These are phyloP conservation scores for Cephalopholis sonnerati DNA, from an alignment of 2,113 vertebrate species.

Conservation along the genomic window DNA sequence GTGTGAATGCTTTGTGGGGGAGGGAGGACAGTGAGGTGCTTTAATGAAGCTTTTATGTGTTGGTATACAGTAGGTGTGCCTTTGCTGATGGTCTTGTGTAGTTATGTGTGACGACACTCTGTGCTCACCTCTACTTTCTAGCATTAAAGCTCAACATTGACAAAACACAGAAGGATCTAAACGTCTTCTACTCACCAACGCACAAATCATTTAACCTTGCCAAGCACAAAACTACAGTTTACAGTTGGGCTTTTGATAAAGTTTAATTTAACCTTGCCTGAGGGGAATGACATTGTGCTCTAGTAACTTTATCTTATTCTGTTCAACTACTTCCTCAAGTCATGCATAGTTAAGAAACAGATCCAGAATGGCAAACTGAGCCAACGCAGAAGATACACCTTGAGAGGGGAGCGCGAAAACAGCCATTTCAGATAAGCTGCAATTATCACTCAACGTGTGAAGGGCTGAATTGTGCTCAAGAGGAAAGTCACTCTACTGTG, in stretches of 20 bases:
- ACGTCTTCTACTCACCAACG: slow-evolving; percentile 18
- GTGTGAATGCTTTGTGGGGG: slow-evolving; percentile 20
- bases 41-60: slow-evolving; percentile 68
- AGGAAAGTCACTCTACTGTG: slow-evolving; percentile 68
- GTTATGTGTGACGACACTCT: background rate
- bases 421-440: slow-evolving; percentile 66
- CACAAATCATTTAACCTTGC: slow-evolving; percentile 54
- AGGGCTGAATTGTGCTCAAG: slow-evolving; percentile 72
- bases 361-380: slow-evolving; percentile 33
- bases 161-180: slow-evolving; percentile 25
- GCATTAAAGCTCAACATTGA: slow-evolving; percentile 2
- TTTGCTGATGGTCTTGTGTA: slow-evolving; percentile 5
- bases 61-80: slow-evolving; percentile 28
- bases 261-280: slow-evolving; percentile 65
- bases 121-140: background rate
- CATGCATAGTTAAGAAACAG: slow-evolving; percentile 32
- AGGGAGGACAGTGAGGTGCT: slow-evolving; percentile 25
- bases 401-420: slow-evolving; percentile 51
- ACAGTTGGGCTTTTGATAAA: slow-evolving; percentile 60
- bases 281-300: slow-evolving; percentile 57
- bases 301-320: slow-evolving; percentile 54
- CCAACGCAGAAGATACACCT: slow-evolving; percentile 28
- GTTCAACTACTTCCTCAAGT: slow-evolving; percentile 52
- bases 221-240: slow-evolving; percentile 49
- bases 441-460: slow-evolving; percentile 70